These are phyloP conservation scores for Drosophila sechellia DNA, from an alignment of 1,140 invertebrate species.

Conservation along the genomic window DNA sequence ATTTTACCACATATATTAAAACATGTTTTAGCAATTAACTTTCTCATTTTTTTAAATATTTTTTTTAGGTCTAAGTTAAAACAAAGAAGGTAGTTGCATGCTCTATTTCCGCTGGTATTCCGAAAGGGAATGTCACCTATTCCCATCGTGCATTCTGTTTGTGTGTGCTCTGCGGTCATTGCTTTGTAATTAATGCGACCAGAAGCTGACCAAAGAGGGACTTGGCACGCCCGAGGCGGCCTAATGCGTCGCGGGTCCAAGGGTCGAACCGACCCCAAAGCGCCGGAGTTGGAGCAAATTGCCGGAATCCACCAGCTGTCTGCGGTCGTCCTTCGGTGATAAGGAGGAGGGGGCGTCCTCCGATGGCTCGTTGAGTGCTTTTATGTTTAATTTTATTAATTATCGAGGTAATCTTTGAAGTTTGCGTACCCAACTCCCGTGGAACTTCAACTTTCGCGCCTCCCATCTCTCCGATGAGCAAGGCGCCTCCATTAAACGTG, in stretches of 20 bases:
- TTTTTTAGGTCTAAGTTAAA: too few relatives aligned
- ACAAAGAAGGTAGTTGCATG: too few relatives aligned
- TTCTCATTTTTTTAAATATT: too few relatives aligned
- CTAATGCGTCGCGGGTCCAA: slow-evolving; percentile 48
- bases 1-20: not conserved
- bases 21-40: not conserved
- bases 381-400: slow-evolving; percentile 82
- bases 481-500: slow-evolving; percentile 63
- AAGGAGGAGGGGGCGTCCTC: too few relatives aligned
- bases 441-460: slow-evolving; percentile 31
- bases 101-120: not conserved
- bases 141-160: slow-evolving; percentile 19
- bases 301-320: slow-evolving; percentile 4
- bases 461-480: slow-evolving; percentile 3
- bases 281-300: slow-evolving; percentile 1
- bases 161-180: slow-evolving; percentile 61
- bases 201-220: slow-evolving; percentile 48
- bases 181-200: slow-evolving; percentile 81
- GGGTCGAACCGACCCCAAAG: slow-evolving; percentile 9
- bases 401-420: slow-evolving; percentile 78
- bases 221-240: slow-evolving; percentile 61
- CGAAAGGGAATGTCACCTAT: not conserved
- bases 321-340: slow-evolving; percentile 20
- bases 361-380: slow-evolving; percentile 74
- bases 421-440: slow-evolving; percentile 34